phyloP scores from a whole-genome alignment of 30 jellyfish, hydroid and myxozoan species.

The Cassiopea andromeda region DNA sequence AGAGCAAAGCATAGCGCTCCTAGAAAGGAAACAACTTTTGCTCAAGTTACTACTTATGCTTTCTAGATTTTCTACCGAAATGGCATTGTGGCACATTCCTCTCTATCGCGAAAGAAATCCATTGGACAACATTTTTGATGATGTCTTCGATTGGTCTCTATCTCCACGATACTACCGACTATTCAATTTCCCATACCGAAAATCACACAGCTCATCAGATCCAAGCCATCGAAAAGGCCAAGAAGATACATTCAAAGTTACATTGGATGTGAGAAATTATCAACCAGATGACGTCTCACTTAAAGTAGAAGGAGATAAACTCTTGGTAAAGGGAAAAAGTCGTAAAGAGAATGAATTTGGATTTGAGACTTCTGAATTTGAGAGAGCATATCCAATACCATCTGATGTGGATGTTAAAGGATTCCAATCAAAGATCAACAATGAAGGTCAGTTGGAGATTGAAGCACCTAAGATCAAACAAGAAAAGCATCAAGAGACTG shows the following conservation, averaged over 20 bases:
- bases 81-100: conserved; percentile 37
- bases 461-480: too few relatives aligned
- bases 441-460: too few relatives aligned
- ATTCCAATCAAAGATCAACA: conserved; percentile 34
- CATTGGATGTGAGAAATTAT: not conserved
- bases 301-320: conserved; percentile 46
- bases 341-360: conserved; percentile 69
- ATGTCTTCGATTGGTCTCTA: conserved; percentile 9
- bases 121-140: not conserved
- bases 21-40: too few relatives aligned
- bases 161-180: not conserved
- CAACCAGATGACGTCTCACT: conserved; percentile 3
- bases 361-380: not conserved
- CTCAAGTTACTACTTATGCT: too few relatives aligned
- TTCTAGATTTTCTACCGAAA: not conserved
- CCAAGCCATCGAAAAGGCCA: not conserved
- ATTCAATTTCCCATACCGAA: not conserved
- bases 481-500: too few relatives aligned
- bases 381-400: too few relatives aligned
- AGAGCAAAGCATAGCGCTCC: too few relatives aligned
- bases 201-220: not conserved
- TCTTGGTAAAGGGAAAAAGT: conserved; percentile 69
- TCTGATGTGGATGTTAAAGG: too few relatives aligned
- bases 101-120: conserved; percentile 4
- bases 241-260: not conserved